Base-by-base conservation (phyloP, 2,113 vertebrate species). In the Gallinago media region DNA sequence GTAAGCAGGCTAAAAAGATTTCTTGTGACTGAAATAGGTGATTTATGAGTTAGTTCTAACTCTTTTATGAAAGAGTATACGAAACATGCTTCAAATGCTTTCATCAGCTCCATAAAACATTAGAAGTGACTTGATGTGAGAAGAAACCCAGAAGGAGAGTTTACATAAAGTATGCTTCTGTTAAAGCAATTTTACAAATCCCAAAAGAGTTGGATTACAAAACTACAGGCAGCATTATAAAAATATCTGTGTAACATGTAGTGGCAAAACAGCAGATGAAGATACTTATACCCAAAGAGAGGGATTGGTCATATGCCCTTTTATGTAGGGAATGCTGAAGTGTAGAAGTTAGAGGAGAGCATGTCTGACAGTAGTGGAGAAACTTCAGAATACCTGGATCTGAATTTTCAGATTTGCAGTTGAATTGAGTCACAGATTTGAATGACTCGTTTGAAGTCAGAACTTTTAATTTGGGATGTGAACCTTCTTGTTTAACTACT, bases 211-310 rank as follows among this genome's bases (percentile, higher is more conserved):
- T 74, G 23, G 4, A 21, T 59, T 75, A 17, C 23, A 32, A 38
- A 83, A 68, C 36, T 82, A 16, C 19, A 11, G 11, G 38, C 9
- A 44, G 26, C 13, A 11, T 31, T 85, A 38, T 44, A 54, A 76
- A 75, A 36, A 13, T 36, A 29, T 10, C 23, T 55, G 9, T 81
- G 42, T 50, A 29, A 65, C 26, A 32, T 5, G 10, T 18, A 54
- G 27, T 13, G 62, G 36, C 17, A 52, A 52, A 77, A 65, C 12
- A n/a, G 8, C 42, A 18, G 34, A 13, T 56, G n/a, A 36, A 31
- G 44, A 26, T 31, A 27, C 36, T 22, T 52, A 2, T 12, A 34
- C 3, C 3, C 0, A 0, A 59, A 38, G 49, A 79, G 18, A 27
- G 23, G 15, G 15, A 14, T 9, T 47, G 8, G 20, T 31, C 32